Evolutionary conservation across 2,797 vertebrate genomes (phyloP).

Genomic region (Siniperca undulata): DNA sequence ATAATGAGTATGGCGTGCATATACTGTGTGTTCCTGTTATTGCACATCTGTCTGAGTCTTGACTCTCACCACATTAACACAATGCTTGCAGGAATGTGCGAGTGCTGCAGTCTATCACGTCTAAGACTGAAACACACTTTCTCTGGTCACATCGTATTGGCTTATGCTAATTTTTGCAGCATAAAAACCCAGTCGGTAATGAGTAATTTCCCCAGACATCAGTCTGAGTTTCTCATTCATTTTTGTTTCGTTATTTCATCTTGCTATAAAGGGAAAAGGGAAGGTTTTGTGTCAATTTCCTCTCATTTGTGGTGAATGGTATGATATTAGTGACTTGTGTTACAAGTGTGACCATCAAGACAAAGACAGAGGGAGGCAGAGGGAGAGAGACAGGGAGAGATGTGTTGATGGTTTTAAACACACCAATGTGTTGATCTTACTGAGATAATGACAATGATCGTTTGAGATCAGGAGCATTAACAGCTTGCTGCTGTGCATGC

Average conservation of each 20-base stretch:
- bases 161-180: constrained; percentile 55
- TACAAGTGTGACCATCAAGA: constrained; percentile 21
- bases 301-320: constrained; percentile 37
- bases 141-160: constrained; percentile 43
- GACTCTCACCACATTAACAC: constrained; percentile 18
- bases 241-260: constrained; percentile 53
- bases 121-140: constrained; percentile 17
- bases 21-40: constrained; percentile 3
- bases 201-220: constrained; percentile 56
- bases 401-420: background rate
- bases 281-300: constrained; percentile 25
- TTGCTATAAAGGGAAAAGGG: constrained; percentile 1
- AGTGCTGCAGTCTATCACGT: constrained; percentile 20
- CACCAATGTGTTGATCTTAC: background rate
- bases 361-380: constrained; percentile 2
- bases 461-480: background rate
- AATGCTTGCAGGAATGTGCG: constrained; percentile 5
- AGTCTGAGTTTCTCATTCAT: constrained; percentile 42
- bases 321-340: constrained; percentile 24
- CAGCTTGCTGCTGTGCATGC: background rate
- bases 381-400: background rate
- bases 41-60: constrained; percentile 20
- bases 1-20: constrained; percentile 10
- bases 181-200: constrained; percentile 50
- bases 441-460: background rate